These are phyloP conservation scores for Selene dorsalis DNA, from an alignment of 2,797 vertebrate species.

Conservation along the genomic window DNA sequence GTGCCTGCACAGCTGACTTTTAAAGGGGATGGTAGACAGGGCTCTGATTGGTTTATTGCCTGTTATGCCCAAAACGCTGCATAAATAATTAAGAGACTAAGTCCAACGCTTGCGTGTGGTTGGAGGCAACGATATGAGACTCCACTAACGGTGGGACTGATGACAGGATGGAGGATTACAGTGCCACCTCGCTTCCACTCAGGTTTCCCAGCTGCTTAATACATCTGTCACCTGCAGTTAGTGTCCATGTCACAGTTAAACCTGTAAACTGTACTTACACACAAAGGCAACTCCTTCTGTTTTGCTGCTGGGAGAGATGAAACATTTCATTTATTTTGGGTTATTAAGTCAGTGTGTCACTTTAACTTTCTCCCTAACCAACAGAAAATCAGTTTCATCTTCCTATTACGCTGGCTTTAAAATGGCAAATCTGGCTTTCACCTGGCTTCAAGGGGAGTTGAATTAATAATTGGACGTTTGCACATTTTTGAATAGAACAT, in stretches of 20 bases:
- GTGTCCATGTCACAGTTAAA: constrained; percentile 17
- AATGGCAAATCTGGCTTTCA: no score
- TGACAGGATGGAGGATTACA: constrained; percentile 26
- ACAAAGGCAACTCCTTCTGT: constrained; percentile 11
- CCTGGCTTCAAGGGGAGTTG: no score
- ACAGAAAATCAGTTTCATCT: no score
- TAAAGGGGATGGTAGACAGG: no score
- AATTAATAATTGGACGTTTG: no score
- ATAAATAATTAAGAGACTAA: no score
- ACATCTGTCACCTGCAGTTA: constrained; percentile 37
- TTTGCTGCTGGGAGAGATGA: constrained; percentile 43
- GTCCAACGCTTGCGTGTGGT: neutral
- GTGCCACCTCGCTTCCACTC: constrained; percentile 21
- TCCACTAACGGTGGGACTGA: constrained; percentile 8
- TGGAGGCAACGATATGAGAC: constrained; percentile 19
- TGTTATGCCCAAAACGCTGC: no score
- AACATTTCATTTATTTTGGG: constrained; percentile 32
- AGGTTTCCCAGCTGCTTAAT: constrained; percentile 34
- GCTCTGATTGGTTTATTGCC: no score
- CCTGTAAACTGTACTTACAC: constrained; percentile 45
- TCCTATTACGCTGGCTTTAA: no score
- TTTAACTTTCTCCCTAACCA: neutral
- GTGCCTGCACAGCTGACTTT: no score
- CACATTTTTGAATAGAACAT: neutral
- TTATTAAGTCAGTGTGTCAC: neutral